These are phyloP conservation scores for Sylvietta virens DNA, from an alignment of 2,113 vertebrate genomes.

Conservation along the genomic window DNA sequence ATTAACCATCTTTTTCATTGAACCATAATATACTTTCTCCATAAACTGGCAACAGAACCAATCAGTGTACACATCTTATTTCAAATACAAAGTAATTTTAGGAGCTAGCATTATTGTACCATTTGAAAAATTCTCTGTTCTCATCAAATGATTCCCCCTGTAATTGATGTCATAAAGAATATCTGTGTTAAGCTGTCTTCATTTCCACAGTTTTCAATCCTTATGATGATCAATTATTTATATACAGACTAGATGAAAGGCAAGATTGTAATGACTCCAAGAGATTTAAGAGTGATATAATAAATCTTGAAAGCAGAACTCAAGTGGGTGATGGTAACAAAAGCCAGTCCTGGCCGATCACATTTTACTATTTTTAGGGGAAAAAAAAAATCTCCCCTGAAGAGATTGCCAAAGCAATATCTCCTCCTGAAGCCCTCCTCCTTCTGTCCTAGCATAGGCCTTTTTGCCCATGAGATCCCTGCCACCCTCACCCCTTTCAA, in stretches of 20 bases:
- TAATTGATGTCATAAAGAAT: constrained; percentile 82
- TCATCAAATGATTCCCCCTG: constrained; percentile 74
- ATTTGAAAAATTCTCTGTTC: constrained; percentile 75
- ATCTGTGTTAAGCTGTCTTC: constrained; percentile 76
- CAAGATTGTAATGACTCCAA: constrained; percentile 69
- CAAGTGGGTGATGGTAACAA: constrained; percentile 60
- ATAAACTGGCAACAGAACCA: constrained; percentile 56
- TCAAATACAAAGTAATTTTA: constrained; percentile 73
- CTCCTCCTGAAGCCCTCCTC: neutral
- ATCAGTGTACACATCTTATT: constrained; percentile 65
- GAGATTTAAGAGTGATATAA: constrained; percentile 66
- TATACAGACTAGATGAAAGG: constrained; percentile 70
- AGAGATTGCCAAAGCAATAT: neutral
- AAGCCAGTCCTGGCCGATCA: constrained; percentile 26
- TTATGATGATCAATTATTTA: constrained; percentile 81
- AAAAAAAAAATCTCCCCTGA: too few relatives aligned
- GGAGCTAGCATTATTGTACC: constrained; percentile 68
- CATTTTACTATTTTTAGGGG: constrained; percentile 56
- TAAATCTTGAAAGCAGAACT: constrained; percentile 68
- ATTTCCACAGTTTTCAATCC: constrained; percentile 72
- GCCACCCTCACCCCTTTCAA: neutral
- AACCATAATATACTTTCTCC: constrained; percentile 57
- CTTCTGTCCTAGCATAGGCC: neutral
- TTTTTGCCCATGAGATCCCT: neutral
- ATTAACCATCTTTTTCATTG: constrained; percentile 66